Evolutionary conservation across 2,797 vertebrate genomes (phyloP).

Genomic region (Distichodus sexfasciatus): DNA sequence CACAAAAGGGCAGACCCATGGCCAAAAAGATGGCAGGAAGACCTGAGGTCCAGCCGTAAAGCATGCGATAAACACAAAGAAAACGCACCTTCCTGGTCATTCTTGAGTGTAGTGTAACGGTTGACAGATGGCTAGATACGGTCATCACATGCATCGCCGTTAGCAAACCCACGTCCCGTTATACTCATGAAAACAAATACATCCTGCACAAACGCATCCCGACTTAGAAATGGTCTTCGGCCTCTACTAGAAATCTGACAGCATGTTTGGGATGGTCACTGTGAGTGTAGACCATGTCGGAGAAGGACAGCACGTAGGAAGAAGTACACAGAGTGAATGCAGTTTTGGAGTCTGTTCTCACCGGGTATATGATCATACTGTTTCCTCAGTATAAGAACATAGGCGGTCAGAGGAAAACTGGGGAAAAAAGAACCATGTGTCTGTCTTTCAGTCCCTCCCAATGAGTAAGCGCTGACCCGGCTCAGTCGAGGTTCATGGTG

Average conservation of each 20-base stretch:
- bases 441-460: conserved; percentile 48
- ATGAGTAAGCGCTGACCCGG: conserved; percentile 54
- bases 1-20: conserved; percentile 34
- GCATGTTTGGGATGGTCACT: conserved; percentile 68
- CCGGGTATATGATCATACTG: conserved; percentile 58
- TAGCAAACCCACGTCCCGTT: conserved; percentile 51
- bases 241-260: conserved; percentile 56
- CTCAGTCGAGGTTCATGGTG: conserved; percentile 43
- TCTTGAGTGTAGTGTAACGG: conserved; percentile 59
- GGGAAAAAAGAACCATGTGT: conserved; percentile 44
- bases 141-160: conserved; percentile 70
- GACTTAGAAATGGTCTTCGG: conserved; percentile 50
- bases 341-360: conserved; percentile 57
- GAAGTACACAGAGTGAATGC: conserved; percentile 59
- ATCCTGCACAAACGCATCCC: conserved; percentile 63
- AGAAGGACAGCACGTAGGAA: conserved; percentile 67
- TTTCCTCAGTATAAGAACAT: conserved; percentile 59
- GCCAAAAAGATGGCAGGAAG: conserved; percentile 15
- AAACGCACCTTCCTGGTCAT: conserved; percentile 58
- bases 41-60: too few species aligned
- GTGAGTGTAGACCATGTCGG: conserved; percentile 65
- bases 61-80: too few species aligned
- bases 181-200: conserved; percentile 58
- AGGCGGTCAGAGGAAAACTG: conserved; percentile 50
- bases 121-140: conserved; percentile 63